phyloP scores from a whole-genome alignment of 2,888 invertebrate species.

The Drosophila meridiana region DNA sequence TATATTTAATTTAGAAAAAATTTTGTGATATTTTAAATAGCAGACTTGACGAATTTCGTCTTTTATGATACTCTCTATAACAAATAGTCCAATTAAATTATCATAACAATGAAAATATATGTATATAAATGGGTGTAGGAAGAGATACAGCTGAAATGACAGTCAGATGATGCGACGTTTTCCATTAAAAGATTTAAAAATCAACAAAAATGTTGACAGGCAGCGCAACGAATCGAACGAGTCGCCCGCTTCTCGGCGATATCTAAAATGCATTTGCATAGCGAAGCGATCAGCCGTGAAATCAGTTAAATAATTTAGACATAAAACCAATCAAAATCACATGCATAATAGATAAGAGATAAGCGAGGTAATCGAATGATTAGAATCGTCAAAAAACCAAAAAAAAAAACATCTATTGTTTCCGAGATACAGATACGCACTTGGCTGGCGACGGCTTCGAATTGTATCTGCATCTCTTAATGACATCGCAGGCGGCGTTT shows the following conservation, averaged over 20 bases:
- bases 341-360: constrained; percentile 21
- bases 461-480: constrained; percentile 53
- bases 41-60: neutral
- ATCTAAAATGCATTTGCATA: constrained; percentile 44
- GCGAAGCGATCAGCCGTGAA: constrained; percentile 45
- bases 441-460: constrained; percentile 20
- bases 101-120: constrained; percentile 18
- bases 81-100: constrained; percentile 31
- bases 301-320: constrained; percentile 57
- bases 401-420: constrained; percentile 9
- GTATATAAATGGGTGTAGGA: neutral
- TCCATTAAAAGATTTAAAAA: constrained; percentile 46
- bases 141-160: neutral
- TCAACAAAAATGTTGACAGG: constrained; percentile 26
- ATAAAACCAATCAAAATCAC: constrained; percentile 36
- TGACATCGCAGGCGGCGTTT: constrained; percentile 42
- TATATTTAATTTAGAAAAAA: no score
- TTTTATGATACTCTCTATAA: neutral
- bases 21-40: neutral
- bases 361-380: constrained; percentile 9
- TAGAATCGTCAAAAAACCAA: constrained; percentile 5
- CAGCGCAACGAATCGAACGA: neutral
- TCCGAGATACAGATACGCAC: constrained; percentile 7
- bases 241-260: neutral
- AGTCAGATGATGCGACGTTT: neutral